Base-by-base conservation (phyloP, 2,113 vertebrate genomes). In the Aramus guarauna region DNA sequence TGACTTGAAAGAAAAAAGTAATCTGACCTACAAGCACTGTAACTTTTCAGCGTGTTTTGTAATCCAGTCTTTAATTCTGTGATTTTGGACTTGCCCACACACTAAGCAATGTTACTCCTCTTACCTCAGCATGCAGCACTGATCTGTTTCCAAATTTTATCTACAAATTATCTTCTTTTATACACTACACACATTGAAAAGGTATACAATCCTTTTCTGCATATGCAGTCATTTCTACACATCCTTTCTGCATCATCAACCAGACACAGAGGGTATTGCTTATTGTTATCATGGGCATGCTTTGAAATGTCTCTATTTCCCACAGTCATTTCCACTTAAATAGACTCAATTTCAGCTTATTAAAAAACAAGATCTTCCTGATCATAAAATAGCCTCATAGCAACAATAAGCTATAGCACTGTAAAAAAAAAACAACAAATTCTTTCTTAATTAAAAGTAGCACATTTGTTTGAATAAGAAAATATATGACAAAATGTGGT, bases 361-460 rank as follows among this genome's bases (percentile, higher is more conserved):
- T 93, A 92, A 94, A 97, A 97, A 93, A 71, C 32, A 91, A 91
- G 26, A 13, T 89, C 18, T 37, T 91, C 45, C 1, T 30, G 14
- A 64, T 89, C 47, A 81, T 64, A 89, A 82, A 89, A 81, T 13
- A 91, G 23, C n/a, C 21, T 81, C 23, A 75, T 41, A 63, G 23
- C 37, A 92, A 74, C 60, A 96, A 52, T 89, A 92, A 84, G 23
- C 4, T 58, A 56, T 21, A 88, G 17, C 17, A 43, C 6, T 12
- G n/a, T n/a, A n/a, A n/a, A n/a, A n/a, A n/a, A n/a, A n/a, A n/a
- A n/a, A n/a, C n/a, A n/a, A n/a, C 11, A 43, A 78, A 76, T 52
- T 47, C 3, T 85, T 9, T 85, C 15, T 32, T 59, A 83, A 71
- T 75, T 86, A 66, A 47, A 92, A 85, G 24, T 30, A 77, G 4